A percentile compares a stretch with the other conserved stretches of the same genome.
Evolutionary conservation across 2,888 invertebrate species (phyloP).

Genomic region (Myathropa florea): DNA sequence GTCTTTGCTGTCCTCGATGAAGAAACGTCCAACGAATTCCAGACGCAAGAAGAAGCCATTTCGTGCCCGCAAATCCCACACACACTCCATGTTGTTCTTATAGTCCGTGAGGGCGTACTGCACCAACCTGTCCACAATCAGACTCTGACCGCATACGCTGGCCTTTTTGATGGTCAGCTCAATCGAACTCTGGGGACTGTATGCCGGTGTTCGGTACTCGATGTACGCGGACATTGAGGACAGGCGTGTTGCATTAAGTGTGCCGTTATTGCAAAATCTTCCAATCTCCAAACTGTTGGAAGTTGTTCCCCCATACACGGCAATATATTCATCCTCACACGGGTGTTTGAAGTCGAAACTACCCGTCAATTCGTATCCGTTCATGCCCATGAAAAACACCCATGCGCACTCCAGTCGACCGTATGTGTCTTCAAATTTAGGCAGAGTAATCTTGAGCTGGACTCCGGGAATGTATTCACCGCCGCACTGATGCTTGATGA

Average conservation of each 20-base stretch:
- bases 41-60: slow-evolving; percentile 85
- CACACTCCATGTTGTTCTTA: slow-evolving; percentile 88
- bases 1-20: slow-evolving; percentile 85
- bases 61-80: slow-evolving; percentile 86
- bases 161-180: slow-evolving; percentile 55
- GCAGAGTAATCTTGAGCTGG: slow-evolving; percentile 77
- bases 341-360: slow-evolving; percentile 82
- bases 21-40: slow-evolving; percentile 87
- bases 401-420: slow-evolving; percentile 87
- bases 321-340: slow-evolving; percentile 83
- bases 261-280: slow-evolving; percentile 83
- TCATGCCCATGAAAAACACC: slow-evolving; percentile 75
- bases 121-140: slow-evolving; percentile 23
- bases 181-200: slow-evolving; percentile 70
- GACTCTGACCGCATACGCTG: slow-evolving; percentile 84
- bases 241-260: slow-evolving; percentile 65
- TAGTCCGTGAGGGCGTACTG: slow-evolving; percentile 80
- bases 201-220: slow-evolving; percentile 84
- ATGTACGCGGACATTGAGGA: slow-evolving; percentile 82
- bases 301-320: slow-evolving; percentile 81
- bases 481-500: slow-evolving; percentile 86
- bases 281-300: slow-evolving; percentile 80
- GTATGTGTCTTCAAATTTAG: slow-evolving; percentile 73
- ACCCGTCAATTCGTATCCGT: slow-evolving; percentile 79
- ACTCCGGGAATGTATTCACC: slow-evolving; percentile 81